These are phyloP conservation scores for Pandemis heparana DNA, from an alignment of 2,888 invertebrate genomes.

Conservation along the genomic window DNA sequence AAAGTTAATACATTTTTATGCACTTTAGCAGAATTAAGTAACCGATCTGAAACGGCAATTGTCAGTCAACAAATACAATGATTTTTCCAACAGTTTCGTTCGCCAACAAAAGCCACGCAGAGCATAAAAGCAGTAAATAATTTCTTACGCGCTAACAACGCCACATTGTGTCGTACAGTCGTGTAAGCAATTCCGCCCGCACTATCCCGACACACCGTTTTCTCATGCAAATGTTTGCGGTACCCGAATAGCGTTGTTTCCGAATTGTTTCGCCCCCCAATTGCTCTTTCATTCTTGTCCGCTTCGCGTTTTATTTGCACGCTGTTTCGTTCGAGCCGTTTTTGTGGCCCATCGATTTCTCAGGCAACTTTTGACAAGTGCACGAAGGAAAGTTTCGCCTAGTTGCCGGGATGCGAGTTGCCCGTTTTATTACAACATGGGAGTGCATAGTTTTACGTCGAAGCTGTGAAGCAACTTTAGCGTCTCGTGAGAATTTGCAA, in stretches of 20 bases:
- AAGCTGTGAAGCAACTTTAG: no score
- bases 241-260: constrained; percentile 30
- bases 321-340: constrained; percentile 19
- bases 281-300: constrained; percentile 42
- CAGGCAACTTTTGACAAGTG: constrained; percentile 31
- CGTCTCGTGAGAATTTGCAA: no score
- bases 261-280: constrained; percentile 32
- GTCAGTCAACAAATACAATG: no score
- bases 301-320: constrained; percentile 20
- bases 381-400: constrained; percentile 24
- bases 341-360: constrained; percentile 37
- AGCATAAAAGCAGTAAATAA: neutral
- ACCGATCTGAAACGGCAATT: no score
- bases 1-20: no score
- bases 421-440: neutral
- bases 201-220: constrained; percentile 26
- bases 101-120: no score
- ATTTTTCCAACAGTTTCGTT: no score
- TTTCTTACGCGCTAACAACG: constrained; percentile 2
- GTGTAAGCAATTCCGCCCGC: constrained; percentile 13
- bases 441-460: neutral
- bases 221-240: constrained; percentile 40
- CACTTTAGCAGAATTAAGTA: no score
- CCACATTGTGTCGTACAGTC: neutral
- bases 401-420: neutral